Percentiles rank a stretch among this genome's conserved stretches.
Conservation (phyloP, 2,888 invertebrate genomes). For the Melipona bicolor region DNA sequence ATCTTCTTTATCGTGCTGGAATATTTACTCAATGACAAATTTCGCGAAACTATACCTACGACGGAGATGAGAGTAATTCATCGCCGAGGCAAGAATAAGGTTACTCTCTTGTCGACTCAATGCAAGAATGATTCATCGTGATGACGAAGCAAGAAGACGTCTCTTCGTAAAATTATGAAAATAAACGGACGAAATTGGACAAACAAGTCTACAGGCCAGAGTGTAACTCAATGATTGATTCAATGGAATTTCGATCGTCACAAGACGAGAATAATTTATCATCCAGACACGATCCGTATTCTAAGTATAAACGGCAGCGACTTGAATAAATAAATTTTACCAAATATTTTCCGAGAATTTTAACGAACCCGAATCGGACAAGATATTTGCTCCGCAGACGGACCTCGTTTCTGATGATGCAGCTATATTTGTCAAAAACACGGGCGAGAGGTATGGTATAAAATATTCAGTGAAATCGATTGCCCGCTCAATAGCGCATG, state of each 20-base stretch:
- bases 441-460: background rate
- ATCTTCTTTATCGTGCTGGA: too few species aligned
- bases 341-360: background rate
- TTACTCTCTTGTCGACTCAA: too few species aligned
- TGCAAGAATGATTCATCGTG: too few species aligned
- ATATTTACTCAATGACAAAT: background rate
- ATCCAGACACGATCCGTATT: background rate
- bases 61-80: background rate
- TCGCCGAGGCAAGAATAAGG: background rate
- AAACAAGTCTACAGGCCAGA: background rate
- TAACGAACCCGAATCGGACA: background rate
- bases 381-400: too few species aligned
- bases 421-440: conserved; percentile 8
- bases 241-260: background rate
- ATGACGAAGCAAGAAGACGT: background rate
- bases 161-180: background rate
- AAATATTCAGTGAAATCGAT: conserved; percentile 23
- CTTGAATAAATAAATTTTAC: background rate
- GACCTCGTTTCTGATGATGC: background rate
- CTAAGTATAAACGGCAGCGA: background rate
- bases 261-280: background rate
- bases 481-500: background rate
- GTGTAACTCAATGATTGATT: background rate
- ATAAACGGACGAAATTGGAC: background rate
- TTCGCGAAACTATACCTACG: background rate